phyloP scores from a whole-genome alignment of 2,888 invertebrate species.

The Cheiracanthium punctorium region DNA sequence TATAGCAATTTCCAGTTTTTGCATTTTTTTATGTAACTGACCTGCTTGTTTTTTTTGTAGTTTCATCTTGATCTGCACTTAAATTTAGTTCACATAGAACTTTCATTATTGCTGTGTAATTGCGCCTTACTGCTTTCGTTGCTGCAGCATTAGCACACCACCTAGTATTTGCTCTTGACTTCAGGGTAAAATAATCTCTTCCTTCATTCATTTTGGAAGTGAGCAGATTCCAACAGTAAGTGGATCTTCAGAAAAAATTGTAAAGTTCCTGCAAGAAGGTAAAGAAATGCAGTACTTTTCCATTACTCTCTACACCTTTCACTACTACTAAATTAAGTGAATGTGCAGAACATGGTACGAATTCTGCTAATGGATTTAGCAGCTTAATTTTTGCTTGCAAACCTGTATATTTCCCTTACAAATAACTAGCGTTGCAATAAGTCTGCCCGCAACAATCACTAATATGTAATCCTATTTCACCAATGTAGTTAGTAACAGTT shows the following conservation, averaged over 20 bases:
- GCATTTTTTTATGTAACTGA: not conserved
- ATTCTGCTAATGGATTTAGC: not conserved
- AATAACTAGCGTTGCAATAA: conserved; percentile 18
- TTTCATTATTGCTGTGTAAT: not conserved
- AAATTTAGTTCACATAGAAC: not conserved
- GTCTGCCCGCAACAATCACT: conserved; percentile 8
- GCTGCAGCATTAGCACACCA: not conserved
- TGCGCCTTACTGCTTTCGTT: not conserved
- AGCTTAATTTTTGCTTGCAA: conserved; percentile 1
- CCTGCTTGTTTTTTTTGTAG: not conserved
- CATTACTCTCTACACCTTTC: conserved; percentile 3
- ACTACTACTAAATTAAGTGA: conserved; percentile 20
- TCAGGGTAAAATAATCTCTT: not conserved
- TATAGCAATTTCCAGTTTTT: not conserved
- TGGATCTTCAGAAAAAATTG: not conserved
- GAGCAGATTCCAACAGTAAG: not conserved
- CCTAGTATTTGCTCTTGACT: not conserved
- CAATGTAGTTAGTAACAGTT: not conserved
- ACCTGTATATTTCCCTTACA: conserved; percentile 11
- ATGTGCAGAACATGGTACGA: no score
- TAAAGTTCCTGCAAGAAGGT: not conserved
- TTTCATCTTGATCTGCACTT: not conserved
- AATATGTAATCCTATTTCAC: not conserved
- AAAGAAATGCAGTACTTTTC: not conserved
- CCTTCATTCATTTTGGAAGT: not conserved